Base-by-base conservation (phyloP, 2,797 vertebrate species). In the Ateles fusciceps region DNA sequence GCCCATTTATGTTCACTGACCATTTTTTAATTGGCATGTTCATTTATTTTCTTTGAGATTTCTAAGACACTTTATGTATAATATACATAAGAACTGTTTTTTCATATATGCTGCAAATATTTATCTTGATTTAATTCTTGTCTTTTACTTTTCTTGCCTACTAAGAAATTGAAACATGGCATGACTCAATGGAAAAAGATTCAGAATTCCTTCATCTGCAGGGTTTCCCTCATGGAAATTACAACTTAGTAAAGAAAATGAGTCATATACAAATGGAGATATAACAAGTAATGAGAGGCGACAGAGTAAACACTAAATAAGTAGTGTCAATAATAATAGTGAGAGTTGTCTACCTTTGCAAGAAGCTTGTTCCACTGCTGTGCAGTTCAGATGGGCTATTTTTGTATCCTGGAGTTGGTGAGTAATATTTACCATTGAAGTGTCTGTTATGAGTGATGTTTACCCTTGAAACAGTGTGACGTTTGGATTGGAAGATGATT, bases 261-360 rank as follows among this genome's bases (percentile, higher is more conserved):
- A 95, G 94, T 94, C 68, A 96, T 85, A 24, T 88, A 71, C 93
- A 95, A 90, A 91, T 76, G 22, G 26, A 85, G 91, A 87, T 57
- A 30, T 81, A 93, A 28, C 59, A 83, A 86, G 52, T 80, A 75
- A 87, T n/a, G 30, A 90, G 84, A 96, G 28, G 71, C 22, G n/a
- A 64, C 55, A 85, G 59, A 85, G 74, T 74, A 85, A 89, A 86
- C 59, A 83, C 22, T 36, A 78, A 94, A 48, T 17, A 68, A 86
- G 44, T 81, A 61, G 50, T 57, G 57, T 21, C 2, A 57, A 39
- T 50, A 57, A 22, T 64, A 61, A 42, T 22, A 68, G 52, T 50
- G 39, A 75, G 26, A 92, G 50, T 3, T 57, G 10, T 59, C 39
- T 71, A 26, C 84, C 79, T 97, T 76, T 78, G n/a, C 61, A 96